A percentile compares a stretch with the other conserved stretches of the same genome.
phyloP scores from a whole-genome alignment of 2,888 invertebrate genomes.

The Cheilosia impressa region DNA sequence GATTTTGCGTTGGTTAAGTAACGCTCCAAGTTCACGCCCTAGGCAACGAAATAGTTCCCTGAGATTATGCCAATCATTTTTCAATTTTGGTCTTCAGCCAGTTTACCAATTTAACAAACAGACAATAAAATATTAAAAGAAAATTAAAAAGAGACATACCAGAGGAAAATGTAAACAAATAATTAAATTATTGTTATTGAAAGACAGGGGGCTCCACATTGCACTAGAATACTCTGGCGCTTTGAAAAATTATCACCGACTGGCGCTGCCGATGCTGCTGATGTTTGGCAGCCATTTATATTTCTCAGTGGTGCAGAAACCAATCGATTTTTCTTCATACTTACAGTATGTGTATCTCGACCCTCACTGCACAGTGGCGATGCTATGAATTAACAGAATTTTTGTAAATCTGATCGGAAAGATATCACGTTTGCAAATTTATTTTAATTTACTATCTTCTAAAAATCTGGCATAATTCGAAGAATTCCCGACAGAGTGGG shows the following conservation, averaged over 20 bases:
- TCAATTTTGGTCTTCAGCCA: too few species aligned
- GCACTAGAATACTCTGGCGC: slow-evolving; percentile 57
- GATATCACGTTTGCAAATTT: neutral
- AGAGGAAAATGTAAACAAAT: slow-evolving; percentile 61
- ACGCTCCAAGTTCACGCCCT: too few species aligned
- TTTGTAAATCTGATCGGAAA: neutral
- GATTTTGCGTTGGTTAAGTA: too few species aligned
- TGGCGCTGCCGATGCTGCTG: slow-evolving; percentile 68
- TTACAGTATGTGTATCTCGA: slow-evolving; percentile 14
- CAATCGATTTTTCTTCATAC: slow-evolving; percentile 36
- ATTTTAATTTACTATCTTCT: slow-evolving; percentile 51
- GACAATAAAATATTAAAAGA: neutral
- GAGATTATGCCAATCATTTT: neutral
- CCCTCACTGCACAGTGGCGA: slow-evolving; percentile 40
- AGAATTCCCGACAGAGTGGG: slow-evolving; percentile 79
- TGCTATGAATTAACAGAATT: slow-evolving; percentile 55
- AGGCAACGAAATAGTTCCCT: too few species aligned
- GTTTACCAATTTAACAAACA: slow-evolving; percentile 8
- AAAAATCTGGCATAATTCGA: slow-evolving; percentile 75
- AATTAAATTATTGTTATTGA: slow-evolving; percentile 64
- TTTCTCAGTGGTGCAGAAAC: slow-evolving; percentile 12
- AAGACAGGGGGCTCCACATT: slow-evolving; percentile 75
- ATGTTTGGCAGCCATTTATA: slow-evolving; percentile 56
- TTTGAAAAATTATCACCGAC: slow-evolving; percentile 67
- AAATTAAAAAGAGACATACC: neutral